Percentiles rank a stretch among this genome's conserved stretches.
Evolutionary conservation across 2,797 vertebrate species (phyloP).

Genomic region (Fundulus diaphanus): DNA sequence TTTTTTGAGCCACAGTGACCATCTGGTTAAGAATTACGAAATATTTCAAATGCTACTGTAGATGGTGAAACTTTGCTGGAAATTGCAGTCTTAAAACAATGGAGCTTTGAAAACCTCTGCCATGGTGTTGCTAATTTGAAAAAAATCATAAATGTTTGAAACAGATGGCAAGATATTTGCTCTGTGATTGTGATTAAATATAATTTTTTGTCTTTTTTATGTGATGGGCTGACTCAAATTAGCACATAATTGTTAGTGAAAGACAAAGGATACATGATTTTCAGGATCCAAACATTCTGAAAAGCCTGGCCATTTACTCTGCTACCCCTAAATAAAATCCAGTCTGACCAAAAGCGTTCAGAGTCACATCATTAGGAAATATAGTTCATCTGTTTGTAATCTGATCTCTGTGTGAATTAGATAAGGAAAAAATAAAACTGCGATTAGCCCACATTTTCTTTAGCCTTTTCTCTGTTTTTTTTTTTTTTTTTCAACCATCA

Average conservation of each 20-base stretch:
- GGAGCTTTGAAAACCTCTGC: background rate
- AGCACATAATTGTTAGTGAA: background rate
- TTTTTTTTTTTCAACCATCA: background rate
- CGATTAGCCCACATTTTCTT: background rate
- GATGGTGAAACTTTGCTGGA: background rate
- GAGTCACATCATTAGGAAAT: background rate
- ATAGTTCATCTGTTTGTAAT: background rate
- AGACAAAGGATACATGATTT: background rate
- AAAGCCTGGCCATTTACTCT: background rate
- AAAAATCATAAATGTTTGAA: background rate
- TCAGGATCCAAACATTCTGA: background rate
- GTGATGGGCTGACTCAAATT: background rate
- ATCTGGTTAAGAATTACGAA: background rate
- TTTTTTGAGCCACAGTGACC: background rate
- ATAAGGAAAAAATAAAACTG: background rate
- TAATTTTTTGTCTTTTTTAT: background rate
- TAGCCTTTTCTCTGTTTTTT: background rate
- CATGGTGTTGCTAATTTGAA: background rate
- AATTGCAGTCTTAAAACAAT: conserved; percentile 6
- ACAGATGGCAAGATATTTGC: background rate
- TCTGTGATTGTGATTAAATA: background rate
- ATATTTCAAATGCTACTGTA: background rate
- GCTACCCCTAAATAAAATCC: background rate
- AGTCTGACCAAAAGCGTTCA: background rate
- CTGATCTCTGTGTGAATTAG: background rate